These are phyloP conservation scores for Paralvinella palmiformis DNA, from an alignment of 1,140 invertebrate species.

Conservation along the genomic window DNA sequence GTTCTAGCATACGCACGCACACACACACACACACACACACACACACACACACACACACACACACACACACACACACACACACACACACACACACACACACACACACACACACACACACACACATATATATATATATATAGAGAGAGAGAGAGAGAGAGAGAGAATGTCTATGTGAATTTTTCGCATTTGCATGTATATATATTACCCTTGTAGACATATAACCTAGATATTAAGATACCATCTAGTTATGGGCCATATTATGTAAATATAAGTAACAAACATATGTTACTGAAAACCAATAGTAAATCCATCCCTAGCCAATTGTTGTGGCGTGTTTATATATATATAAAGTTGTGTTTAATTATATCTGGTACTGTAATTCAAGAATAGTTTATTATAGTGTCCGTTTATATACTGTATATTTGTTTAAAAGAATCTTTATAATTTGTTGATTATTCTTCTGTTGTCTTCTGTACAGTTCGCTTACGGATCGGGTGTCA, in stretches of 20 bases:
- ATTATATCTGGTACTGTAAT: too few species aligned
- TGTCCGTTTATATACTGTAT: too few species aligned
- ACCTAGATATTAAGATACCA: not conserved
- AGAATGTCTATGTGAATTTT: not conserved
- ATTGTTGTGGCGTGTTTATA: too few species aligned
- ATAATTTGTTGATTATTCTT: too few species aligned
- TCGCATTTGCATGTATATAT: not conserved
- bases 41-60: constrained; percentile 12
- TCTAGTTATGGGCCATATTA: not conserved
- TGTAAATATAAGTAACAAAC: not conserved
- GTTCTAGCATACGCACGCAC: not conserved
- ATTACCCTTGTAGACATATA: constrained; percentile 3
- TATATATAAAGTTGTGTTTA: too few species aligned
- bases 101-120: not conserved
- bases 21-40: constrained; percentile 1
- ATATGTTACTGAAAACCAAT: not conserved
- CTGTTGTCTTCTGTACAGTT: too few species aligned
- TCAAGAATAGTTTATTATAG: too few species aligned
- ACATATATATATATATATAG: not conserved
- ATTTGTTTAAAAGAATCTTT: too few species aligned
- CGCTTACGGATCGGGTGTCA: too few species aligned
- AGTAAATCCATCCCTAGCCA: not conserved
- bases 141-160: not conserved
- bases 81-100: constrained; percentile 8
- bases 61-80: constrained; percentile 6